Base-by-base conservation (phyloP, 1,140 invertebrate genomes). In the Colletes gigas region DNA sequence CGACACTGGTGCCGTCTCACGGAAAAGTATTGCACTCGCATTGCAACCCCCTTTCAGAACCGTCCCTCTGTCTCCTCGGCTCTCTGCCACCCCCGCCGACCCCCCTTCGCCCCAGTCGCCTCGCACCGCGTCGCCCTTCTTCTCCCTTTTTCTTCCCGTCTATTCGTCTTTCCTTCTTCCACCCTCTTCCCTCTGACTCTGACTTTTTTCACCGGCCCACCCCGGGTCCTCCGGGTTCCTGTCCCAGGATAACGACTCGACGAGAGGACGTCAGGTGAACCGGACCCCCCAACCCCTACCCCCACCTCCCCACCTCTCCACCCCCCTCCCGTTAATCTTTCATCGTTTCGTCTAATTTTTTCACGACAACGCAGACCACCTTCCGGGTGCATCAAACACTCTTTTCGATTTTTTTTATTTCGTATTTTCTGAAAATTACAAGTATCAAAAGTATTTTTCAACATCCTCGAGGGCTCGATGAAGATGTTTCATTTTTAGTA, bases 1-100 rank as follows among this genome's bases (percentile, higher is more conserved):
- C 90, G 91, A 91, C 90, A 91, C 91, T 92, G 89, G 90, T 92
- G 90, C 90, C 91, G 91, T 92, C 91, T 92, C 91, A 91, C 89
- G 90, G 91, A 90, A 91, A 92, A 91, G 91, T 92, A 91, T 92
- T 89, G 89, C 90, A 90, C 87, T 89, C 89, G 84, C 86, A 86
- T 79, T 75, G 84, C 86, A 84, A 83, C 82, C 85, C 80, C 84
- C 85, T 84, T 86, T 86, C 84, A 87, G 84, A 87, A 81, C 74
- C 79, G 60, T 72, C 78, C 73, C 71, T 67, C 79, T 82, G 78
- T 81, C 52, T 71, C 63, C 83, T 62, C 76, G 62, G 6, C 50
- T 84, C 82, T 70, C 81, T 68, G 57, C 69, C 54, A 55, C 30
- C 52, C 50, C 3, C 68, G 70, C 63, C 65, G 44, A 9, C 10